These are phyloP conservation scores for Melieria crassipennis DNA, from an alignment of 2,888 invertebrate species.

Conservation along the genomic window DNA sequence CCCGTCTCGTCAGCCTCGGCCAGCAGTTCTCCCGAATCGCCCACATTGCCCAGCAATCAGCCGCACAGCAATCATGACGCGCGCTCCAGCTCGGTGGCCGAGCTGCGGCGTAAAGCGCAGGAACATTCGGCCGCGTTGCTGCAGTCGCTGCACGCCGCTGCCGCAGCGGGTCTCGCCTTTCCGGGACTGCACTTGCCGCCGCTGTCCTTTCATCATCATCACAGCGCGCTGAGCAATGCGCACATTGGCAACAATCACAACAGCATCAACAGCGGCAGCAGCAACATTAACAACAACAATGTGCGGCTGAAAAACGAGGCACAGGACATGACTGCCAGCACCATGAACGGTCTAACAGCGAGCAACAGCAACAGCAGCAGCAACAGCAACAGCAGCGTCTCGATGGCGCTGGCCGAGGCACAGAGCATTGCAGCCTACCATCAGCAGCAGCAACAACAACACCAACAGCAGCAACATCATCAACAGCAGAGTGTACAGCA, in stretches of 20 bases:
- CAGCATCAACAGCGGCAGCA: slow-evolving; percentile 53
- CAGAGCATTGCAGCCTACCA: slow-evolving; percentile 40
- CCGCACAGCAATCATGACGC: slow-evolving; percentile 68
- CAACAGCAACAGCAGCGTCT: slow-evolving; percentile 25
- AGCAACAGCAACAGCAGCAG: slow-evolving; percentile 39
- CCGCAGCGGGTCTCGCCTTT: slow-evolving; percentile 66
- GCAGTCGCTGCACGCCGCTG: slow-evolving; percentile 74
- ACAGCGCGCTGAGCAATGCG: slow-evolving; percentile 52
- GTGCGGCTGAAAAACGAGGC: slow-evolving; percentile 61
- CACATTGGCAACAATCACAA: slow-evolving; percentile 45
- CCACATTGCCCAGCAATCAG: slow-evolving; percentile 54
- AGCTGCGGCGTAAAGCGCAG: slow-evolving; percentile 90
- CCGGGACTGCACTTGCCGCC: slow-evolving; percentile 67
- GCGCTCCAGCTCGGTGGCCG: slow-evolving; percentile 88
- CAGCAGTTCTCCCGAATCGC: slow-evolving; percentile 60
- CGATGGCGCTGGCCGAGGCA: slow-evolving; percentile 28
- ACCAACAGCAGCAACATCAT: slow-evolving; percentile 43
- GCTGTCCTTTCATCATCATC: slow-evolving; percentile 64
- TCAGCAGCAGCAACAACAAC: slow-evolving; percentile 45
- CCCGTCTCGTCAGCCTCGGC: slow-evolving; percentile 57
- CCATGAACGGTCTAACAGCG: slow-evolving; percentile 61
- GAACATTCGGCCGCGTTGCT: slow-evolving; percentile 92
- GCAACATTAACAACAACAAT: slow-evolving; percentile 38
- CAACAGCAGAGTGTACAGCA: slow-evolving; percentile 25
- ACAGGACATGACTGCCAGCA: slow-evolving; percentile 64